Base-by-base conservation (phyloP, 2,113 vertebrate species). In the Megalops atlanticus region DNA sequence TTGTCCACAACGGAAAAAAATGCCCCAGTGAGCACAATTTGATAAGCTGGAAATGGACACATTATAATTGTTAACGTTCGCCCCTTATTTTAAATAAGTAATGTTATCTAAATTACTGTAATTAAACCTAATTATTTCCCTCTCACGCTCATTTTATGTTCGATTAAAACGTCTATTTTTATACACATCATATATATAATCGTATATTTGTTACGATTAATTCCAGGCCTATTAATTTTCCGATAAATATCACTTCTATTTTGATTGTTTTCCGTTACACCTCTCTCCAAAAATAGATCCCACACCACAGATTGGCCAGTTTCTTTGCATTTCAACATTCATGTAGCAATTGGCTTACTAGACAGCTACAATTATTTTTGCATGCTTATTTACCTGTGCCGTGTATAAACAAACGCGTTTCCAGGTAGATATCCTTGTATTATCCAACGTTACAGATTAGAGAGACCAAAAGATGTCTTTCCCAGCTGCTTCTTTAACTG, bases 1-100 rank as follows among this genome's bases (percentile, higher is more conserved):
- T 87, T 84, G 84, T 89, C 78, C 90, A 83, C 86, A 89, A 88
- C 86, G 85, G 68, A 91, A 91, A 89, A 89, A 92, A 90, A 85
- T 89, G 86, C 86, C 84, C 86, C 88, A 83, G 83, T 86, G 84
- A 76, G 82, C 88, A 81, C 78, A 81, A 76, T 85, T 85, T 77
- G 88, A 86, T 71, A 78, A 81, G 82, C 92, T 93, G 91, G 85
- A 85, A 91, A 89, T 92, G 86, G 85, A 90, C 82, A 89, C 80
- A 80, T 83, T 84, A 74, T 81, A 84, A 82, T 85, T 74, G 72
- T 87, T 82, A 86, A 76, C 80, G 86, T 86, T 77, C 84, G 70
- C 36, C 79, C 54, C 74, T 73, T 78, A 74, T 38, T 82, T 80
- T 75, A 80, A 74, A 76, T 12, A 43, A 49, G 4, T 31, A 1